Conservation (phyloP, 2,113 vertebrate species). For the Engraulis encrasicolus region DNA sequence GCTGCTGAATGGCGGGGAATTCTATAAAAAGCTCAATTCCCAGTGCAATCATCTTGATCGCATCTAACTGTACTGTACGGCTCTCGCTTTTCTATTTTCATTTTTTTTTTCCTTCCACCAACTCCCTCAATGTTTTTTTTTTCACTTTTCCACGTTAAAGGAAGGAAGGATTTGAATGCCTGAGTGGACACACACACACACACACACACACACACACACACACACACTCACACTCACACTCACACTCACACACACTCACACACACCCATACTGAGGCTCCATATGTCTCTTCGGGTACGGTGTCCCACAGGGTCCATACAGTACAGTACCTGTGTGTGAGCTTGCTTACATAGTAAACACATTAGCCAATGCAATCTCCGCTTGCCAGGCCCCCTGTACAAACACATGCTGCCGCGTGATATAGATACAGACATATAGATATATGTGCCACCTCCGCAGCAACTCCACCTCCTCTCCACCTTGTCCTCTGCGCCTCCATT, state of each 20-base stretch:
- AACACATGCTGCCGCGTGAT: background rate
- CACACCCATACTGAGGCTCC: background rate
- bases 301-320: background rate
- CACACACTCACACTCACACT: background rate
- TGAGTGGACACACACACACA: background rate
- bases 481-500: background rate
- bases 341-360: background rate
- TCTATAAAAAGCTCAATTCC: conserved; percentile 56
- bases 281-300: background rate
- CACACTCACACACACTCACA: too few relatives aligned
- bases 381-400: background rate
- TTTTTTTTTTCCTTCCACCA: too few relatives aligned
- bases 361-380: background rate
- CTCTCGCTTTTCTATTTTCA: too few relatives aligned
- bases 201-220: background rate
- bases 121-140: background rate
- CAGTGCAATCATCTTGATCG: conserved; percentile 53
- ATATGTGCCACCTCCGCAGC: conserved; percentile 27
- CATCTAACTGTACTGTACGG: too few relatives aligned
- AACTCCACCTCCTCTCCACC: too few relatives aligned
- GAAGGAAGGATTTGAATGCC: background rate
- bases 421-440: background rate
- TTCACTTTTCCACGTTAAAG: background rate
- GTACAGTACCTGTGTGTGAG: too few relatives aligned
- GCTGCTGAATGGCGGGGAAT: conserved; percentile 35